Conservation (phyloP, 2,797 vertebrate species). For the Manis javanica region DNA sequence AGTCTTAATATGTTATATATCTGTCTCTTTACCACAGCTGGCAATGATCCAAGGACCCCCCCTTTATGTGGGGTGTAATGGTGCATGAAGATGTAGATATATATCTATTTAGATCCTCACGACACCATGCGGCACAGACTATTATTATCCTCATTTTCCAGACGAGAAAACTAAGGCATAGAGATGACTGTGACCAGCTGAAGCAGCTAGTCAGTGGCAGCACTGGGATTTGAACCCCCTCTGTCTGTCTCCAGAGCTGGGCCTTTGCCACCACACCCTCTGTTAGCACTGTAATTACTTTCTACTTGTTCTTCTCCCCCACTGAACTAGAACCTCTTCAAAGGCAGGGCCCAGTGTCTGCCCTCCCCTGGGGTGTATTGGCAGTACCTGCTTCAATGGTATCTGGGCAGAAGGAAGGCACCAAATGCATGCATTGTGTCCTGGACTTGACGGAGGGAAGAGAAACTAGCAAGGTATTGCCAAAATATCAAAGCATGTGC, state of each 20-base stretch:
- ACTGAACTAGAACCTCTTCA: not conserved
- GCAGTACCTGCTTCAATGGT: fast-evolving
- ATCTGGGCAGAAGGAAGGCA: not conserved
- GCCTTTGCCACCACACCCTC: fast-evolving
- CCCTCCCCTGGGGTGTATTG: fast-evolving
- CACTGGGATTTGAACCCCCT: not conserved
- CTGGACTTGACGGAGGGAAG: not conserved
- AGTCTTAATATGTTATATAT: fast-evolving
- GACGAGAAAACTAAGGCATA: not conserved
- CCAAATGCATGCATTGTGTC: not conserved
- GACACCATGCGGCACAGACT: too few relatives aligned
- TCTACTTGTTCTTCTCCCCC: not conserved
- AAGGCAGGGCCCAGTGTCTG: not conserved
- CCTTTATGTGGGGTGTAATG: not conserved
- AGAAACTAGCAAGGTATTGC: not conserved
- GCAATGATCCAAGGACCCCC: not conserved
- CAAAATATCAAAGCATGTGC: not conserved
- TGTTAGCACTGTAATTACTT: fast-evolving
- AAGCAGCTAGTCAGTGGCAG: not conserved
- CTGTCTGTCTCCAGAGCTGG: fast-evolving
- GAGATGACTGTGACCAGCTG: not conserved
- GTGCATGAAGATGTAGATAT: too few relatives aligned
- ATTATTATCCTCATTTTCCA: not conserved
- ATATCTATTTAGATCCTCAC: not conserved
- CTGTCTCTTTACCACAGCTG: not conserved